Base-by-base conservation (phyloP, 2,113 vertebrate species). In the Ahaetulla prasina region DNA sequence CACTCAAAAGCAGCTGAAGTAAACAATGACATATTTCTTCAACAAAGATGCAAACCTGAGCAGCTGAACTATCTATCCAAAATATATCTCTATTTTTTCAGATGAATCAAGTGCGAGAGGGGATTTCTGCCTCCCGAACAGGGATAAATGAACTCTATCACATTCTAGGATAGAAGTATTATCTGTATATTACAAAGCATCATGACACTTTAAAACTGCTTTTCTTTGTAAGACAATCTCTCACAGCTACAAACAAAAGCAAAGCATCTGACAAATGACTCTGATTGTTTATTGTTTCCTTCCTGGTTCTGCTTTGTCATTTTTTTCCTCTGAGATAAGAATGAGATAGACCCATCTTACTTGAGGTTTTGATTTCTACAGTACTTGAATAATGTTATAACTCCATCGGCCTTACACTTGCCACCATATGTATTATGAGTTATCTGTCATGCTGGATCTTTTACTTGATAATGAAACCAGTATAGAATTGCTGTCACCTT, bases 271-370 rank as follows among this genome's bases (percentile, higher is more conserved):
- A 63, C 55, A 35, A 80, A 80, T 43, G 54, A 49, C 30, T 91
- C 55, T 8, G 14, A 10, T 88, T 27, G 27, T 7, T 74, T 55
- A 80, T 47, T 14, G 23, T 87, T 80, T 55, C 60, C 74, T 49
- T 12, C 22, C 60, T 94, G 80, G 91, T 87, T 94, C 43, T 85
- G 14, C 22, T 89, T 84, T 18, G 16, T 8, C 91, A 74, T 90
- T 89, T 18, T n/a, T n/a, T n/a, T n/a, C n/a, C n/a, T n/a, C n/a
- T 47, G 47, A 89, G 92, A 86, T 94, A 47, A 90, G 74, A 49
- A 52, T 91, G 63, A 93, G 49, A 92, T 57, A 95, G 91, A 92
- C 85, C 50, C 88, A 89, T 91, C 91, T 89, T 80, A 92, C 92
- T 92, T 94, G 89, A 88, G 12, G 14, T 5, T 89, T 20, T 89